Evolutionary conservation across 2,797 vertebrate genomes (phyloP), one percentile per base, ranked within the genome.

Genomic region (Clarias pachynema): DNA sequence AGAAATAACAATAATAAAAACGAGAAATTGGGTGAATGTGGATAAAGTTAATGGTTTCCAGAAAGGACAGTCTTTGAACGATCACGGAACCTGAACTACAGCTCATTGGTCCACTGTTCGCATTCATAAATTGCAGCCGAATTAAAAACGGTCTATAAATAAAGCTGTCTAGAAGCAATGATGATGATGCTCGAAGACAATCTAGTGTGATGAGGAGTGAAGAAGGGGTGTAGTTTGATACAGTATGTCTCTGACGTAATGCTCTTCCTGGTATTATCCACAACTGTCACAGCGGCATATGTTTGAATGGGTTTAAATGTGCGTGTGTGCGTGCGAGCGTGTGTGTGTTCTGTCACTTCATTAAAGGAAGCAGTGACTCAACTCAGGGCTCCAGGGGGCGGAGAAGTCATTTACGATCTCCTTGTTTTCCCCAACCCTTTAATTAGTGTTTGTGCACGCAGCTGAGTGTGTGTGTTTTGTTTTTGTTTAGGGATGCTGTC

Each of bases 351-450:
- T 85, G 72, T 82, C 82, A 84, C 68, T 85, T 87, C 83, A 87
- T 88, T 86, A 87, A 80, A 78, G 73, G 73, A 72, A 88, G 62
- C 84, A 59, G 87, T 87, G 86, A 85, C 86, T 88, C 86, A 89
- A 82, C 79, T 75, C 18, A 87, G 72, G 88, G 74, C 88, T 83
- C 85, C 74, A 84, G 89, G 85, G 83, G 85, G 73, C 26, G 53
- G 69, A 84, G 66, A 89, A 89, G 78, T 59, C 60, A 87, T 88
- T 88, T 88, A 75, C 53, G 81, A 78, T 75, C 70, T 81, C 81
- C 65, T 57, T 83, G 77, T 82, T 84, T 66, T 87, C 84, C 84
- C 86, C 70, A 79, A 87, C 83, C 68, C 83, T 78, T 69, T 84
- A 84, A 89, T 88, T 87, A 88, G 81, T 88, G 72, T 81, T 59